phyloP scores from a whole-genome alignment of 2,888 invertebrate genomes.

The Epiblema foenella region DNA sequence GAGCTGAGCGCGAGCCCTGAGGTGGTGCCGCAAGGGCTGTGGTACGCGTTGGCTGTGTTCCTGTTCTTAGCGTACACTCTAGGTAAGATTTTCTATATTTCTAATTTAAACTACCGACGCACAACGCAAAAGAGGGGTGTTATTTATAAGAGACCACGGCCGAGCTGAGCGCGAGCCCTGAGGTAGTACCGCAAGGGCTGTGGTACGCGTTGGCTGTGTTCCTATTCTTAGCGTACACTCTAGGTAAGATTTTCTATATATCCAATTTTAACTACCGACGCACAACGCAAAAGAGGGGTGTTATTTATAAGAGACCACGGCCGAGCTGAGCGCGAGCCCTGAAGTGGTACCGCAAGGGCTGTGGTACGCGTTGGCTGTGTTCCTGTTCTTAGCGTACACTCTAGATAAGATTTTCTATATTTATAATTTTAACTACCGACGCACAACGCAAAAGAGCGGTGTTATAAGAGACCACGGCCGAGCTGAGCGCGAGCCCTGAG shows the following conservation, averaged over 20 bases:
- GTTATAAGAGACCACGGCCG: conserved; percentile 56
- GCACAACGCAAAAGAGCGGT: no score
- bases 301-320: conserved; percentile 53
- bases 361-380: conserved; percentile 93
- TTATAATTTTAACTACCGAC: no score
- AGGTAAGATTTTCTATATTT: conserved; percentile 84
- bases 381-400: conserved; percentile 97
- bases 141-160: conserved; percentile 52
- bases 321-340: conserved; percentile 52
- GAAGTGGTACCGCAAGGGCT: conserved; percentile 91
- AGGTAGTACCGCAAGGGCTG: conserved; percentile 91
- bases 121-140: no score
- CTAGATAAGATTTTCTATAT: conserved; percentile 87
- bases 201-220: conserved; percentile 94
- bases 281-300: no score
- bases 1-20: conserved; percentile 56
- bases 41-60: conserved; percentile 93
- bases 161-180: conserved; percentile 54
- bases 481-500: conserved; percentile 53
- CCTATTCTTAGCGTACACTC: conserved; percentile 97
- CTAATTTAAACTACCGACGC: no score
- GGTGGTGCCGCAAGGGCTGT: conserved; percentile 92
- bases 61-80: conserved; percentile 98
- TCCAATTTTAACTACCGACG: no score
- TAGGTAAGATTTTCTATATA: conserved; percentile 87